Evolutionary conservation across 2,113 vertebrate genomes (phyloP), one percentile per base, ranked within the genome.

Genomic region (Perca schrenkii): DNA sequence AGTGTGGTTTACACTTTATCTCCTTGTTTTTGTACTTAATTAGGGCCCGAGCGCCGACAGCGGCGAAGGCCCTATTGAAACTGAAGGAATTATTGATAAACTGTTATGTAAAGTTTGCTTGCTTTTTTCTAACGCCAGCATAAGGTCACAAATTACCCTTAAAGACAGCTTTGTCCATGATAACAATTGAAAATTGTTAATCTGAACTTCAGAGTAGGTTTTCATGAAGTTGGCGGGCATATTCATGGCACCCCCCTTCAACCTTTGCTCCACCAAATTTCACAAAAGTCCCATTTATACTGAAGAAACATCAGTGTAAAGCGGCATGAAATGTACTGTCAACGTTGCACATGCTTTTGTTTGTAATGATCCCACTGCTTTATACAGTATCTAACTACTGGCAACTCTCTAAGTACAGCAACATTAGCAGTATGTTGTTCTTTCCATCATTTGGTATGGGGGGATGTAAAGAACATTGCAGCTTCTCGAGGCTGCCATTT

Each of bases 341-440:
- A 53, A 15, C 2, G 0, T 60, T 65, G 6, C 31, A 47, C 50
- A 34, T 52, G 8, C 13, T 31, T 46, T 53, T 36, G 21, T 70
- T 64, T 49, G 1, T 46, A 60, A 40, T 46, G 47, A 56, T 21
- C 22, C 1, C 6, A 17, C 22, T 22, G 46, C 34, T 46, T 79
- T 52, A 57, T 13, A 34, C 31, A 34, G 4, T 34, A 16, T 57
- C 4, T 7, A 43, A 50, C 43, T 21, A 25, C 25, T 53, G 52
- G 19, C 28, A 54, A 15, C 6, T 13, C 14, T 63, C 12, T 67
- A 43, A 87, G 46, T 52, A 34, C 50, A 71, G 47, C 34, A 65
- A 10, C 62, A 58, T 62, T n/a, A 52, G 50, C 34, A 47, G 6
- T 1, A 13, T 56, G 6, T 28, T 58, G 25, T 63, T 74, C 47